phyloP scores from a whole-genome alignment of 2,797 vertebrate genomes.

The Chaunax sp. region DNA sequence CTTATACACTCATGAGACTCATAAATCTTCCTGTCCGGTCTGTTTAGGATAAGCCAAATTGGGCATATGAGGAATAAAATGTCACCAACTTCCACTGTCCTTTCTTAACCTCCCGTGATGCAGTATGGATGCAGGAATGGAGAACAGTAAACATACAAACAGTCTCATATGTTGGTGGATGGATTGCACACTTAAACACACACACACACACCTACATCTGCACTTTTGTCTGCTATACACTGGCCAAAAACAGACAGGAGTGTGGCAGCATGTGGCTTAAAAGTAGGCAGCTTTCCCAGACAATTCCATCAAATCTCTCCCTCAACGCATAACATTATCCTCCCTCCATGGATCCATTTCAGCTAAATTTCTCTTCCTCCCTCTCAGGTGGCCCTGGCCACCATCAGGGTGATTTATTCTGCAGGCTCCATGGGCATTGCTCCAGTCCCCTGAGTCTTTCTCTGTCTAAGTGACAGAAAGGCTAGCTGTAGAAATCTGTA shows the following conservation, averaged over 20 bases:
- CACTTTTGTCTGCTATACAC: neutral
- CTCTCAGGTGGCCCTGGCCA: slow-evolving; percentile 16
- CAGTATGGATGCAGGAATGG: slow-evolving; percentile 6
- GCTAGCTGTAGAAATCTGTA: neutral
- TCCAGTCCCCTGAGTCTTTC: neutral
- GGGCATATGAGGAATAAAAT: slow-evolving; percentile 6
- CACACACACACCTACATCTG: neutral
- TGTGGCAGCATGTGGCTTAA: slow-evolving; percentile 24
- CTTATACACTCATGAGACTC: slow-evolving; percentile 7
- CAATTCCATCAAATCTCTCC: slow-evolving; percentile 38
- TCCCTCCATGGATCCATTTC: neutral
- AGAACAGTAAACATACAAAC: slow-evolving; percentile 20
- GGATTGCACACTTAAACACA: neutral
- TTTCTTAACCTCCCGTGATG: neutral
- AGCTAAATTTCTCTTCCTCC: neutral
- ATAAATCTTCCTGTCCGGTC: slow-evolving; percentile 24
- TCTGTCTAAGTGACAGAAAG: slow-evolving; percentile 1
- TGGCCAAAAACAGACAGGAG: neutral
- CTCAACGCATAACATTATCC: slow-evolving; percentile 13
- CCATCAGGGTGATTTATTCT: slow-evolving; percentile 30
- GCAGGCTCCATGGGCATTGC: neutral
- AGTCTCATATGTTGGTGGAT: neutral
- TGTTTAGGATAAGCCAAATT: slow-evolving; percentile 27
- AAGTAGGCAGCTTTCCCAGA: slow-evolving; percentile 44
- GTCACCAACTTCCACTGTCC: slow-evolving; percentile 26